These are phyloP conservation scores for Orussus abietinus DNA, from an alignment of 1,140 invertebrate species.

Conservation along the genomic window DNA sequence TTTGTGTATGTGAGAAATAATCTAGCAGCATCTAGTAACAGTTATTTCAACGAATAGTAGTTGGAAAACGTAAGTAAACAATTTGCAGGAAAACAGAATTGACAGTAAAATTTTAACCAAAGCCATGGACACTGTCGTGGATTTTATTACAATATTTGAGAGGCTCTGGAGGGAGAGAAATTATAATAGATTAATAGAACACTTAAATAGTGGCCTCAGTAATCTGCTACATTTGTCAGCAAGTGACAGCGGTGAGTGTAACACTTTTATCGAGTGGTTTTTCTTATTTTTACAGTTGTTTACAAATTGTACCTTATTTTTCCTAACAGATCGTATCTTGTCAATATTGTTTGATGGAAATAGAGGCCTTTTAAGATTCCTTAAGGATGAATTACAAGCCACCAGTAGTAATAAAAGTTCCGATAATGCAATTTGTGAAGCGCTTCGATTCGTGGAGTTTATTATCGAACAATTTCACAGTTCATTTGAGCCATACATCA, in stretches of 20 bases:
- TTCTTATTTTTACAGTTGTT: constrained; percentile 4
- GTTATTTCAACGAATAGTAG: too few relatives aligned
- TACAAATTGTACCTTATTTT: constrained; percentile 2
- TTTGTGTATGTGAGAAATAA: too few relatives aligned
- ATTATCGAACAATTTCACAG: constrained; percentile 26
- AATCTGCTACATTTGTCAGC: constrained; percentile 26
- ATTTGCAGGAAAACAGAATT: too few relatives aligned
- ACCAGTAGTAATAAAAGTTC: neutral
- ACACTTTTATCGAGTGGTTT: too few relatives aligned
- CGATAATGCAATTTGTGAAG: constrained; percentile 18
- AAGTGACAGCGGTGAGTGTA: constrained; percentile 27
- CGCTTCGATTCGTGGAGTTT: constrained; percentile 26
- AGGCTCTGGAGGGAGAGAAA: constrained; percentile 12
- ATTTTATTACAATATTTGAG: constrained; percentile 26
- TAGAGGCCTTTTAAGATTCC: constrained; percentile 25
- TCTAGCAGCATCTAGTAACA: too few relatives aligned
- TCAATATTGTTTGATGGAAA: constrained; percentile 23
- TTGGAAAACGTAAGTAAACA: too few relatives aligned
- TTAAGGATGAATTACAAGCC: constrained; percentile 16
- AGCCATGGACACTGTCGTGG: constrained; percentile 29
- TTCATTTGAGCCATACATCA: constrained; percentile 26
- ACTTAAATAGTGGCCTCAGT: constrained; percentile 18
- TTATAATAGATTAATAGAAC: constrained; percentile 9
- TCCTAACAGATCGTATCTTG: constrained; percentile 22
- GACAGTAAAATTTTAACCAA: neutral